These are phyloP conservation scores for Pyralis farinalis DNA, from an alignment of 2,888 invertebrate genomes.

Conservation along the genomic window DNA sequence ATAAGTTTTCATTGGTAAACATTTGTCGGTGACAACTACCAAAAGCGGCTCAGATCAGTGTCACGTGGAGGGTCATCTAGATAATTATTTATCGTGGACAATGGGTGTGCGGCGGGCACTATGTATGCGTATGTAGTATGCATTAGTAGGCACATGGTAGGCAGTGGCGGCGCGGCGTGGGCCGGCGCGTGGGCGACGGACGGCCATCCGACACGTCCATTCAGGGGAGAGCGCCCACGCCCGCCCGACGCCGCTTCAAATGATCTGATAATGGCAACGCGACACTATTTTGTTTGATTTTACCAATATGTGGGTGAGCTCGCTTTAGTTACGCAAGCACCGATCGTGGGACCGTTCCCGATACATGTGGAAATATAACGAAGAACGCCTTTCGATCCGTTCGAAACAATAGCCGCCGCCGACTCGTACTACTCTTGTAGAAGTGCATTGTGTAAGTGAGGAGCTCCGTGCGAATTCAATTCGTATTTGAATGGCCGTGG, in stretches of 20 bases:
- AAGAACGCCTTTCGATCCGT: conserved; percentile 7
- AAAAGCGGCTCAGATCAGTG: conserved; percentile 23
- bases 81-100: conserved; percentile 40
- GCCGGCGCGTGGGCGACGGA: conserved; percentile 41
- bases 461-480: conserved; percentile 59
- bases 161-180: conserved; percentile 25
- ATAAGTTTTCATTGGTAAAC: too few species aligned
- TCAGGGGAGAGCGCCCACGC: conserved; percentile 62
- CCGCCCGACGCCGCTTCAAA: conserved; percentile 36
- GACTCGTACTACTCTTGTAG: conserved; percentile 33
- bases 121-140: conserved; percentile 12
- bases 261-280: conserved; percentile 52
- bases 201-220: conserved; percentile 55
- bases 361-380: conserved; percentile 1
- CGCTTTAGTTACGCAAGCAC: conserved; percentile 26
- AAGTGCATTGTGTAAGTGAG: conserved; percentile 42
- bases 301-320: conserved; percentile 34
- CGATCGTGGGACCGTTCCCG: conserved; percentile 9
- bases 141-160: conserved; percentile 19
- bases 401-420: conserved; percentile 16
- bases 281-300: conserved; percentile 41
- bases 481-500: conserved; percentile 59
- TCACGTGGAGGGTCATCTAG: conserved; percentile 41
- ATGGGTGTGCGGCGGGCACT: conserved; percentile 24
- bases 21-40: too few species aligned